phyloP scores from a whole-genome alignment of 2,797 vertebrate genomes.

The Halcyon smyrnensis region DNA sequence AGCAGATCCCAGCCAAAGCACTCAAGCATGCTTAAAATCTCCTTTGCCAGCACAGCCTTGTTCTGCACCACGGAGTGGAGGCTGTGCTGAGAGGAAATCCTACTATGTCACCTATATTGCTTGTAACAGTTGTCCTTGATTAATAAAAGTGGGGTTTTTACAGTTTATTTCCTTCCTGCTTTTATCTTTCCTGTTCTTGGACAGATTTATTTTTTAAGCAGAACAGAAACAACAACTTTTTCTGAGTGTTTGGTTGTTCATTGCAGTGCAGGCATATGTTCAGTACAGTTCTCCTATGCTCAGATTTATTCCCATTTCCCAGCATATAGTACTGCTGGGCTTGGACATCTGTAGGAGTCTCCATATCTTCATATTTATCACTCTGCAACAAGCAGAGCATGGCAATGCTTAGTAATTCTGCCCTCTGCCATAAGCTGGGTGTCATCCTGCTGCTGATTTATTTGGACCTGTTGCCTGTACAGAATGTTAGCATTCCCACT shows the following conservation, averaged over 20 bases:
- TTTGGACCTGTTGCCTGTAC: background rate
- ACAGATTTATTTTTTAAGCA: background rate
- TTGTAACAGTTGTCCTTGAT: background rate
- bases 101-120: background rate
- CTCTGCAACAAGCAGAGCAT: background rate
- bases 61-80: background rate
- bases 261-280: background rate
- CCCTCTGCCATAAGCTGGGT: background rate
- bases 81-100: constrained; percentile 1
- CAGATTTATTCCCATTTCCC: background rate
- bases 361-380: background rate
- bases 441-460: background rate
- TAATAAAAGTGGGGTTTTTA: background rate
- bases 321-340: background rate
- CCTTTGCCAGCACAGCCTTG: background rate
- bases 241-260: background rate
- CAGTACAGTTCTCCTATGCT: background rate
- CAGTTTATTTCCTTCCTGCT: background rate
- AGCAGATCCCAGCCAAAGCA: background rate
- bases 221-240: background rate
- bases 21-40: background rate
- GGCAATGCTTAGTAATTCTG: background rate
- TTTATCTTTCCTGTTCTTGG: background rate
- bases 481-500: background rate
- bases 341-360: background rate